Base-by-base conservation (phyloP, 2,113 vertebrate genomes). In the Notarius quadriscutis region DNA sequence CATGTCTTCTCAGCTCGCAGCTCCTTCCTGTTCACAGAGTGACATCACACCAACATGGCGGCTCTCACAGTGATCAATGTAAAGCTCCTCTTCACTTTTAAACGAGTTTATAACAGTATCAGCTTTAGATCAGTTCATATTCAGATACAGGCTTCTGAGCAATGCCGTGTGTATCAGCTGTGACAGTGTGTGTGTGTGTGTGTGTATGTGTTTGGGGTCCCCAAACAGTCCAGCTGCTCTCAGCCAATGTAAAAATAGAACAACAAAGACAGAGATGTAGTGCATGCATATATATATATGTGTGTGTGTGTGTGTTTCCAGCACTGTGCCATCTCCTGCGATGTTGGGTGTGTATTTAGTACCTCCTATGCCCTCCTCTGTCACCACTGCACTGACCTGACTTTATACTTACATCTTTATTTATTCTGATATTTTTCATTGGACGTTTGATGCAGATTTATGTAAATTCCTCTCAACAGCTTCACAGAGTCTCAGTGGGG, bases 291-390 rank as follows among this genome's bases (percentile, higher is more conserved):
- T 71, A 17, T 71, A 2, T 2, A 14, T 41, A 7, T 75, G 51
- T 83, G 48, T 80, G 75, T 80, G 84, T 80, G 84, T 85, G 84
- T 86, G 65, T 87, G 8, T 87, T 22, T 87, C 58, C 74, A n/a
- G 18, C 25, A 18, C 25, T 34, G 14, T 30, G 25, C 80, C 74
- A 2, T 53, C 50, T 69, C n/a, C 12, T 55, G 50, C 63, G 71
- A 71, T 71, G 25, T 84, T 84, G 71, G 57, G 65, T 25, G 1
- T 84, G 55, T 58, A 85, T 77, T 77, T 77, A 27, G n/a, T 25
- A 0, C 55, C 72, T 63, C 27, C n/a, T 15, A 1, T 69, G 30
- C 69, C 8, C 53, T 55, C 11, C 27, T 48, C 83, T 25, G 51
- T 84, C n/a, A 75, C 27, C 34, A 74, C 53, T 18, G 12, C 27